Conservation (phyloP, 2,888 invertebrate genomes). For the Palloptera scutellata region DNA sequence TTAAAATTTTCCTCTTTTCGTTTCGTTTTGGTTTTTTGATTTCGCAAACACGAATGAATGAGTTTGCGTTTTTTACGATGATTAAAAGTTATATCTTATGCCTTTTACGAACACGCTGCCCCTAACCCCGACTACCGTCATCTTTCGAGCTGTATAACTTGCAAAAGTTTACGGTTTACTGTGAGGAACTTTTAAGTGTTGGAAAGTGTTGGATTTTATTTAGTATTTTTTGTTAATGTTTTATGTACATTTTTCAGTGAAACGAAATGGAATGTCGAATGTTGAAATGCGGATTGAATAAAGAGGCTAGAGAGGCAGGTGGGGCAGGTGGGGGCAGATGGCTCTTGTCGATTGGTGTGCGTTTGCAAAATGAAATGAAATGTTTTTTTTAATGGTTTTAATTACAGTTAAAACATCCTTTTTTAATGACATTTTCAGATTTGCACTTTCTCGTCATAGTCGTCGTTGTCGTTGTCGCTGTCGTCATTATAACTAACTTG, state of each 20-base stretch:
- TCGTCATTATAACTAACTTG: too few species aligned
- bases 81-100: slow-evolving; percentile 33
- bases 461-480: too few species aligned
- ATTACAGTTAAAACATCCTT: slow-evolving; percentile 37
- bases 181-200: too few species aligned
- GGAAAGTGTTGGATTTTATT: slow-evolving; percentile 2
- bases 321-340: too few species aligned
- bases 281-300: too few species aligned
- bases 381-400: slow-evolving; percentile 41
- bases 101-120: slow-evolving; percentile 19
- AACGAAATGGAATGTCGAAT: neutral
- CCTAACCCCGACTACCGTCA: too few species aligned
- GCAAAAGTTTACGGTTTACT: too few species aligned
- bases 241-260: slow-evolving; percentile 15
- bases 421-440: slow-evolving; percentile 41
- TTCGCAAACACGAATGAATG: slow-evolving; percentile 30
- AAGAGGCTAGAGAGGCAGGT: too few species aligned
- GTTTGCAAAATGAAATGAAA: slow-evolving; percentile 36
- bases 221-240: slow-evolving; percentile 5
- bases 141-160: too few species aligned
- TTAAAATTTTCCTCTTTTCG: neutral
- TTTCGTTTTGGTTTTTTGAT: slow-evolving; percentile 18
- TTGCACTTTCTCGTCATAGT: slow-evolving; percentile 20
- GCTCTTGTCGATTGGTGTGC: neutral
- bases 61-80: slow-evolving; percentile 37